Evolutionary conservation across 2,113 vertebrate genomes (phyloP), one percentile per base, ranked within the genome.

Genomic region (Xenopus borealis): DNA sequence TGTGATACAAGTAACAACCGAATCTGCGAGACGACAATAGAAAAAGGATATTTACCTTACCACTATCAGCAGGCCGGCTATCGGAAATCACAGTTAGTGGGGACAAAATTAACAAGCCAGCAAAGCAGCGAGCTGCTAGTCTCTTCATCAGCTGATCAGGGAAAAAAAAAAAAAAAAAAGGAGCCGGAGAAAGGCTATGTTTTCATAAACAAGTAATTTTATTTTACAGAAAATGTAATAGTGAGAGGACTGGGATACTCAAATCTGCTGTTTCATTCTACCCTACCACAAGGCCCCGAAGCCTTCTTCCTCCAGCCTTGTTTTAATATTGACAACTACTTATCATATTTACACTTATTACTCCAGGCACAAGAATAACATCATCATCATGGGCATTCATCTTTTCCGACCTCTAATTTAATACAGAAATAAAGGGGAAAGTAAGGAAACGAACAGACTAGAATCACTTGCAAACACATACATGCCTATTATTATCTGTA

Each of bases 91-190:
- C 95, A 94, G 95, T 96, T 94, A 96, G 93, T 93, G 96, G 95
- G 93, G 94, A 98, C 94, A 98, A 97, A 98, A 98, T 98, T 97
- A 98, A 95, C 95, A 98, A 94, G 85, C 95, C 95, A 93, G 96
- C 94, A 97, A 98, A 97, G 95, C 96, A 95, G 94, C 94, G 95
- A 93, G 95, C 94, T 93, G 94, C 95, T 92, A 98, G 94, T 95
- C 95, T 98, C 95, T 98, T 98, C 96, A 98, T 98, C 96, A 98
- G 96, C 95, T 98, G 96, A 98, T 98, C 96, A 95, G 93, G 95
- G 94, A 93, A 91, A 91, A 91, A 93, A 92, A 88, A 75, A 75
- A 88, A 93, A 94, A 71, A 71, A 89, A 86, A 94, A 94, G 92
- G 93, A 95, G 92, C 93, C 94, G 91, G 94, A 94, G 93, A 95